Evolutionary conservation across 2,888 invertebrate species (phyloP).

Genomic region (Cheilosia pagana): DNA sequence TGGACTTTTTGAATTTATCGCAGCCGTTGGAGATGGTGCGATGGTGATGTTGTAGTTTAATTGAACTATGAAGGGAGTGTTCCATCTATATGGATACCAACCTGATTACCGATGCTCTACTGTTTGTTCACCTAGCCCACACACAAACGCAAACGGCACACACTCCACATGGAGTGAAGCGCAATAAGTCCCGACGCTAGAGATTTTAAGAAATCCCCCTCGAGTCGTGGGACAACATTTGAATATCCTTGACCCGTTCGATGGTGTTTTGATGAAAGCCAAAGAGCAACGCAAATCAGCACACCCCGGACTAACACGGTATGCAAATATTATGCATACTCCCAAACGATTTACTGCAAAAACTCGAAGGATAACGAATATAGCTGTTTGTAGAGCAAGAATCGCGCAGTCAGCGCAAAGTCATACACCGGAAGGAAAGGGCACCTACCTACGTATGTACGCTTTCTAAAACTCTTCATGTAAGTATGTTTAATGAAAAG

Average conservation of each 20-base stretch:
- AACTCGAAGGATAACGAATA: not conserved
- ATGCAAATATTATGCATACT: constrained; percentile 31
- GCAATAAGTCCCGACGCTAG: too few species aligned
- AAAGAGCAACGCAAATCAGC: not conserved
- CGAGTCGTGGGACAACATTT: not conserved
- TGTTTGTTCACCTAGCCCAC: too few species aligned
- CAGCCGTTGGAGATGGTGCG: too few species aligned
- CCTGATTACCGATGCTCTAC: too few species aligned
- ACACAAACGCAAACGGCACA: too few species aligned
- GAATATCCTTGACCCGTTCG: constrained; percentile 1
- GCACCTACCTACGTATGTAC: too few species aligned
- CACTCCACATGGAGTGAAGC: too few species aligned
- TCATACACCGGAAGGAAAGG: too few species aligned
- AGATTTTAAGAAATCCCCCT: not conserved
- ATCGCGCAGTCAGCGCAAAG: not conserved
- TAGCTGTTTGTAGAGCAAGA: not conserved
- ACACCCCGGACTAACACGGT: not conserved
- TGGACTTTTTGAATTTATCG: constrained; percentile 31
- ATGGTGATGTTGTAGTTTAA: not conserved
- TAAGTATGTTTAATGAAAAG: constrained; percentile 58
- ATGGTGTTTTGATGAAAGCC: not conserved
- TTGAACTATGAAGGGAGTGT: not conserved
- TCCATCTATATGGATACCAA: too few species aligned
- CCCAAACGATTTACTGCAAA: constrained; percentile 6
- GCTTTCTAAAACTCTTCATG: constrained; percentile 6